Conservation (phyloP, 1,140 invertebrate species). For the Papilio glaucus region DNA sequence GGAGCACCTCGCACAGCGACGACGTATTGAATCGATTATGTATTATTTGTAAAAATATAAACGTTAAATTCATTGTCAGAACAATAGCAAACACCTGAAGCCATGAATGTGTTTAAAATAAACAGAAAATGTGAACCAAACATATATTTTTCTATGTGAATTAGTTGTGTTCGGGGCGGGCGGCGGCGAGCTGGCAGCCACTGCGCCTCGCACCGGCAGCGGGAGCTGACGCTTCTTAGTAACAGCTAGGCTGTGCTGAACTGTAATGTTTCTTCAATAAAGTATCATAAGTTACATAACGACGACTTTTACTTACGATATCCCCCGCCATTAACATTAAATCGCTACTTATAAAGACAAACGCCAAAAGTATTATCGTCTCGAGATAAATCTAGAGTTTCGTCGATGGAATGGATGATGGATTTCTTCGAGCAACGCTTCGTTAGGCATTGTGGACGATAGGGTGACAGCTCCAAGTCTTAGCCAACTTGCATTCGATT, state of each 20-base stretch:
- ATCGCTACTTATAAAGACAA: no score
- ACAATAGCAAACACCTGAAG: neutral
- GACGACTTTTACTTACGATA: constrained; percentile 49
- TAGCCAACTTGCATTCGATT: no score
- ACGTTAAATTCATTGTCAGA: neutral
- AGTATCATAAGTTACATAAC: constrained; percentile 73
- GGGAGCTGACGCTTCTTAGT: constrained; percentile 66
- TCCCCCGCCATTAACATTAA: neutral
- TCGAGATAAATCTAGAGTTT: no score
- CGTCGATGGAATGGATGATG: no score
- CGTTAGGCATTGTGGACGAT: no score
- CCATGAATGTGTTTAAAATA: neutral
- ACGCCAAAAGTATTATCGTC: no score
- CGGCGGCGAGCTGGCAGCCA: constrained; percentile 43
- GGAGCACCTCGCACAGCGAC: neutral
- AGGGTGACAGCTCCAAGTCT: no score
- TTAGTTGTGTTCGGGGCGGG: constrained; percentile 14
- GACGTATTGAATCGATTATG: no score
- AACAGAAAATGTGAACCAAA: no score
- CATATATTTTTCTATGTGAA: constrained; percentile 17
- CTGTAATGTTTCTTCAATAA: constrained; percentile 77
- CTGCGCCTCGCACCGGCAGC: constrained; percentile 51
- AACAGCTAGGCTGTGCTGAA: constrained; percentile 78
- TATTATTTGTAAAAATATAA: no score
- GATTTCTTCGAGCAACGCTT: no score